Conservation (phyloP, 2,113 vertebrate genomes). For the Halichoerus grypus region DNA sequence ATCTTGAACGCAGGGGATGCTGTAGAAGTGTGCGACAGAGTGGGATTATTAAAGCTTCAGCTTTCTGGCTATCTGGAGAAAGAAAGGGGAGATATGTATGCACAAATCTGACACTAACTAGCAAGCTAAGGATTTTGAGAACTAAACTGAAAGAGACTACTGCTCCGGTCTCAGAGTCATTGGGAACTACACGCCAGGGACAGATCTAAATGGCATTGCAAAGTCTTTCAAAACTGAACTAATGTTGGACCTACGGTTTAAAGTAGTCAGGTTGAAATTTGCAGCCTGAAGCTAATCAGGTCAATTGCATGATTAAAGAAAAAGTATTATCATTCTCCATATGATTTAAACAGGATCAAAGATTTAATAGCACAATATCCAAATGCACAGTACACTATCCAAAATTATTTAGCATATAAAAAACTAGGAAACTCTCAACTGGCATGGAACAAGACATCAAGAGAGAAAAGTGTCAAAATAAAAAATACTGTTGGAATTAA, state of each 20-base stretch:
- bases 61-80: background rate
- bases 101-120: background rate
- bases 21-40: background rate
- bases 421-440: background rate
- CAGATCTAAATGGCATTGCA: background rate
- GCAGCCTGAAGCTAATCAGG: background rate
- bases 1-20: background rate
- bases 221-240: background rate
- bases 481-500: background rate
- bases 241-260: fast-evolving
- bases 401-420: background rate
- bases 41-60: background rate
- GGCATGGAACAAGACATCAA: background rate
- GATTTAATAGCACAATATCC: background rate
- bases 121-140: background rate
- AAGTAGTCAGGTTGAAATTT: background rate
- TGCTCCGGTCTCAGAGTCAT: background rate
- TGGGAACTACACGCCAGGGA: background rate
- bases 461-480: background rate
- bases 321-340: background rate
- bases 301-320: background rate
- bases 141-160: background rate
- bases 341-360: background rate
- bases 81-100: background rate
- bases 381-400: background rate